Evolutionary conservation across 2,888 invertebrate genomes (phyloP).

Genomic region (Lasioglossum figueresi): DNA sequence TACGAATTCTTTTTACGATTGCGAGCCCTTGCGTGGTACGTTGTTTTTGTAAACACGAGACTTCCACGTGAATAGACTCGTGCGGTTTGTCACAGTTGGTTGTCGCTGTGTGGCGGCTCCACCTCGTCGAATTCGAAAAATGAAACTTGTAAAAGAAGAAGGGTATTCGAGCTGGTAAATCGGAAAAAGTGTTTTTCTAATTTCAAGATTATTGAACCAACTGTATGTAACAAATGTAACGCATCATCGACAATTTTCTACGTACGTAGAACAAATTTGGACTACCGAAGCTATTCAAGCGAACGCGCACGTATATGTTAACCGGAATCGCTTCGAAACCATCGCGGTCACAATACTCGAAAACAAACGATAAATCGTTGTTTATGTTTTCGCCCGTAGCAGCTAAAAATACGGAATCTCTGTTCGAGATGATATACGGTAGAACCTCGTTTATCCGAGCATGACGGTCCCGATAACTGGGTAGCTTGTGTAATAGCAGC

Average conservation of each 20-base stretch:
- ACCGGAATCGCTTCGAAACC: too few relatives aligned
- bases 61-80: neutral
- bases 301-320: neutral
- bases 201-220: neutral
- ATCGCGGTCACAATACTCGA: neutral
- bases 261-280: neutral
- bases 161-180: too few relatives aligned
- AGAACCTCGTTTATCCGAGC: neutral
- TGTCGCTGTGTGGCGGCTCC: neutral
- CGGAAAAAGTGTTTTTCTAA: too few relatives aligned
- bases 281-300: neutral
- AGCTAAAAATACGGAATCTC: slow-evolving; percentile 4
- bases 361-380: slow-evolving; percentile 4
- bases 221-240: too few relatives aligned
- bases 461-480: neutral
- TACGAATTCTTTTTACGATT: neutral
- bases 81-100: neutral
- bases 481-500: neutral
- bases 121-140: too few relatives aligned
- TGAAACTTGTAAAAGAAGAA: too few relatives aligned
- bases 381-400: neutral
- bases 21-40: neutral
- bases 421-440: neutral
- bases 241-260: neutral
- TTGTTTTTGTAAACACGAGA: neutral